These are phyloP conservation scores for Pterostichus niger DNA, from an alignment of 2,888 invertebrate species.

Conservation along the genomic window DNA sequence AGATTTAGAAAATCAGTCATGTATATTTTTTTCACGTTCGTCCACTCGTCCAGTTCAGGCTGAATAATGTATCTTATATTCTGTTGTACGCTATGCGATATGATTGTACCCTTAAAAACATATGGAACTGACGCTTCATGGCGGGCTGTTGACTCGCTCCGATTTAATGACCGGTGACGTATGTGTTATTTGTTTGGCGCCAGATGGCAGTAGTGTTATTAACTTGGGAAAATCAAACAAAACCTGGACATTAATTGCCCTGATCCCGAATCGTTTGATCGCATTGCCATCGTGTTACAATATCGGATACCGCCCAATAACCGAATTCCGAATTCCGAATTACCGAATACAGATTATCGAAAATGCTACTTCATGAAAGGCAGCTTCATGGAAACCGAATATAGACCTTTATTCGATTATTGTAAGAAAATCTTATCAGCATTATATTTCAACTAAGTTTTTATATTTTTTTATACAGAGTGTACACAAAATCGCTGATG, in stretches of 20 bases:
- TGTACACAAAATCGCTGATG: too few relatives aligned
- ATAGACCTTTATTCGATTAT: too few relatives aligned
- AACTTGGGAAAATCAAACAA: constrained; percentile 79
- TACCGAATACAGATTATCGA: background rate
- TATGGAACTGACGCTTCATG: constrained; percentile 56
- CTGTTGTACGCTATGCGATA: constrained; percentile 14
- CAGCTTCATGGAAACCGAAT: background rate
- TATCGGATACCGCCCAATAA: constrained; percentile 15
- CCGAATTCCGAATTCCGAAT: background rate
- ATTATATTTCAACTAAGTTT: too few relatives aligned
- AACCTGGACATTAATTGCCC: constrained; percentile 77
- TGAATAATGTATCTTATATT: background rate
- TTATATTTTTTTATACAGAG: too few relatives aligned
- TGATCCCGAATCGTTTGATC: constrained; percentile 70
- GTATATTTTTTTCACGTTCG: constrained; percentile 46
- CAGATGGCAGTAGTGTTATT: constrained; percentile 78
- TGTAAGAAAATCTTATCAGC: too few relatives aligned
- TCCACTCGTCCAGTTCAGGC: background rate
- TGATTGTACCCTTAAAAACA: constrained; percentile 48
- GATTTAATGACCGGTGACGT: constrained; percentile 76
- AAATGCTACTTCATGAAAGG: constrained; percentile 32
- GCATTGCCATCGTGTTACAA: constrained; percentile 44
- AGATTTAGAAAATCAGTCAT: constrained; percentile 54
- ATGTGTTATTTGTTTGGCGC: constrained; percentile 78
- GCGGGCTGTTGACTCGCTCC: constrained; percentile 16